phyloP scores from a whole-genome alignment of 2,797 vertebrate genomes.

The Linurgus olivaceus region DNA sequence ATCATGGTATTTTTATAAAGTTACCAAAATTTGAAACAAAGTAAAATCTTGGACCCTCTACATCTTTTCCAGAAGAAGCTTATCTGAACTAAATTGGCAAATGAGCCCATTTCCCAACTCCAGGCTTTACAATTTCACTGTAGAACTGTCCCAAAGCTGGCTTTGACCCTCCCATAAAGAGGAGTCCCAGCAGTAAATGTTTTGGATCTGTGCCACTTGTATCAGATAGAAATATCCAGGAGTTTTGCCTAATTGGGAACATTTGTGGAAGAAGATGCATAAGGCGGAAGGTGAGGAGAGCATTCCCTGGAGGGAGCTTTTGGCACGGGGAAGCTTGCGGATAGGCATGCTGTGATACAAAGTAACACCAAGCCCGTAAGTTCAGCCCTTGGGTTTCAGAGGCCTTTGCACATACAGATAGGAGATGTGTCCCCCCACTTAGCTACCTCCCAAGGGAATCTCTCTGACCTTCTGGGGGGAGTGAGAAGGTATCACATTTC shows the following conservation, averaged over 20 bases:
- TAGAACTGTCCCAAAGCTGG: background rate
- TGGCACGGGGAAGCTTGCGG: fast-evolving
- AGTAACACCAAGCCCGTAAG: background rate
- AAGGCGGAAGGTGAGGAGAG: background rate
- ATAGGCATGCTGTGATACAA: fast-evolving
- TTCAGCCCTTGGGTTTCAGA: background rate
- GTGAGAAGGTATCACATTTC: background rate
- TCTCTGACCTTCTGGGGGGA: background rate
- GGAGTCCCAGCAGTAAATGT: background rate
- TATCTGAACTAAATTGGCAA: background rate
- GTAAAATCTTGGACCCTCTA: background rate
- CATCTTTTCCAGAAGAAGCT: background rate
- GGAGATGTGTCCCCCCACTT: background rate
- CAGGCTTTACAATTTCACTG: background rate
- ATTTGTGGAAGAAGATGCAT: background rate
- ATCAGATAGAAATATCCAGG: background rate
- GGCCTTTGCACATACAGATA: too few relatives aligned
- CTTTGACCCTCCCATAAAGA: background rate
- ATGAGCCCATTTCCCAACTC: background rate
- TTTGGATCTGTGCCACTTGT: background rate
- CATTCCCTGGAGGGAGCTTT: background rate
- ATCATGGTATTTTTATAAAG: background rate
- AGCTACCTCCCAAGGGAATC: background rate
- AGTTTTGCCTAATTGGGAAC: background rate
- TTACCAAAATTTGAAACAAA: background rate